Evolutionary conservation across 2,888 invertebrate genomes (phyloP), one percentile per base, ranked within the genome.

Genomic region (Drosophila merina): DNA sequence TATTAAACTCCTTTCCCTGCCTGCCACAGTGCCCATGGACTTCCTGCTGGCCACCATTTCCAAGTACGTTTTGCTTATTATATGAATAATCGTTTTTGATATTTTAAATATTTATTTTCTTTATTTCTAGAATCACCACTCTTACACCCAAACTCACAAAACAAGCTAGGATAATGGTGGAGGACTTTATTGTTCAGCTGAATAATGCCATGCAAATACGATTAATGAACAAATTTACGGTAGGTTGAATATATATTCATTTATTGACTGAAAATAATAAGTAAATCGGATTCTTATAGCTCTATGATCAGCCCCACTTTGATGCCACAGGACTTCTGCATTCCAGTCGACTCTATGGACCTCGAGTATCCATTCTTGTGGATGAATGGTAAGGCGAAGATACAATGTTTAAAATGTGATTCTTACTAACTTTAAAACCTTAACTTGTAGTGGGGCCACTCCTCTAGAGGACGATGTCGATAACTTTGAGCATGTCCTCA

Each of bases 11-110:
- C 92, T 98, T 1, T 95, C 96, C 56, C 93, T 98, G 66, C 98
- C 98, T 0, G 98, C 96, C 88, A 94, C 96, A 49, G 92, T 98
- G 58, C 98, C 98, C 20, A 95, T 96, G 58, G 98, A 98, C 91
- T 95, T 98, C 74, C 94, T 97, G 86, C 95, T 96, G 90, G 97
- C 97, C 62, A 96, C 97, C 69, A 94, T 97, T 76, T 95, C 95
- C 88, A 97, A 97, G 97, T 98, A 92, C 95, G 96, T 95, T 52
- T 28, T 1, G 8, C 0, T 8, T 2, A n/a, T 2, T 12, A 0
- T 9, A 4, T 0, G 8, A 54, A 26, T 3, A 0, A 14, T 10
- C 10, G 0, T 14, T 33, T 5, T 4, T 1, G 12, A 25, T 10
- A 28, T 8, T 36, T 12, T 50, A 28, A 28, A 28, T n/a, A 54